Conservation (phyloP, 2,113 vertebrate genomes). For the Penelope pileata region DNA sequence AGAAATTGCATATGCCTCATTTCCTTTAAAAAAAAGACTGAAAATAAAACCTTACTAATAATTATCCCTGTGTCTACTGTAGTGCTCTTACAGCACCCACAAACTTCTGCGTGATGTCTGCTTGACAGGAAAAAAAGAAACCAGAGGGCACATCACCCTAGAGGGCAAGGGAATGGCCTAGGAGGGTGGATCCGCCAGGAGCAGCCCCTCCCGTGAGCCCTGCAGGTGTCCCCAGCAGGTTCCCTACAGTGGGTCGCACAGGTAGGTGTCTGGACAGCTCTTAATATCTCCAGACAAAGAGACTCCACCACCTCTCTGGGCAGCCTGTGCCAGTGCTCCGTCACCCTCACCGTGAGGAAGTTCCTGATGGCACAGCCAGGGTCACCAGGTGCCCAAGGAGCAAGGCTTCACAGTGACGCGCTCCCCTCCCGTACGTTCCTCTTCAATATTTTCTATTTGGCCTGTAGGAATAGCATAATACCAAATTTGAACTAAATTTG, state of each 20-base stretch:
- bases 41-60: not conserved
- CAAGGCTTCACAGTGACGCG: not conserved
- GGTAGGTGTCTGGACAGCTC: no score
- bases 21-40: not conserved
- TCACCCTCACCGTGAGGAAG: no score
- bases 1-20: not conserved
- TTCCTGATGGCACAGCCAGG: no score
- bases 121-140: not conserved
- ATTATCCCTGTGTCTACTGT: not conserved
- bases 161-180: not conserved
- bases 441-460: not conserved
- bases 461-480: not conserved
- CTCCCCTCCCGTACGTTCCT: not conserved
- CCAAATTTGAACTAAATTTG: conserved; percentile 29
- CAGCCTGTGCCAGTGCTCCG: no score
- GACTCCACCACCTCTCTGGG: no score
- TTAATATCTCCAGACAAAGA: no score
- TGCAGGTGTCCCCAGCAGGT: not conserved
- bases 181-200: no score
- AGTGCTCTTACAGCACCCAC: not conserved
- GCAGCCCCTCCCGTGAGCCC: no score
- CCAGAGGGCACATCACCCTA: fast-evolving
- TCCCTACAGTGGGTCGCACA: no score
- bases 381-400: not conserved
- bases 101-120: fast-evolving